Conservation (phyloP, 2,888 invertebrate genomes). For the Tetragnatha montana region DNA sequence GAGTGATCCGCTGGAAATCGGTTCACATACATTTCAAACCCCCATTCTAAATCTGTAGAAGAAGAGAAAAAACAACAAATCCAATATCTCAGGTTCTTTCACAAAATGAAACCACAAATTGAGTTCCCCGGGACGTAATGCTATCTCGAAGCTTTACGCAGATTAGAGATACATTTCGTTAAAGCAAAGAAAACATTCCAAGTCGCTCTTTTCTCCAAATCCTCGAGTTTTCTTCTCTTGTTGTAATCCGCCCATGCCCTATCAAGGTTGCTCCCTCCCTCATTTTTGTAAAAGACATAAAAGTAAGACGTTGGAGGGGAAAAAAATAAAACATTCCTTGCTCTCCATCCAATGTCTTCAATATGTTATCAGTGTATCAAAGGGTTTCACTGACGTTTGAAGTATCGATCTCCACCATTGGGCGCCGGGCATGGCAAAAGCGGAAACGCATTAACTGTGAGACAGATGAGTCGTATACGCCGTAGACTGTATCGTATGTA, state of each 20-base stretch:
- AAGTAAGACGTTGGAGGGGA: conserved; percentile 9
- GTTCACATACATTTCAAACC: too few relatives aligned
- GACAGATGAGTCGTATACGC: background rate
- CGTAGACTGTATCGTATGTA: background rate
- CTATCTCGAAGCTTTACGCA: background rate
- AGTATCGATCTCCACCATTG: conserved; percentile 52
- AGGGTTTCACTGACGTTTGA: conserved; percentile 66
- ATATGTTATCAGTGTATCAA: conserved; percentile 66
- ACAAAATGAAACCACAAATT: background rate
- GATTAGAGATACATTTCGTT: background rate
- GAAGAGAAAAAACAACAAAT: too few relatives aligned
- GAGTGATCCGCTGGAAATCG: too few relatives aligned
- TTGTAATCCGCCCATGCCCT: background rate
- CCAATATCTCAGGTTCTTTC: too few relatives aligned
- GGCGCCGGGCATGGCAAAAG: conserved; percentile 40
- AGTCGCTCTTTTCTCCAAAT: background rate
- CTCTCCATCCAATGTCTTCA: conserved; percentile 46
- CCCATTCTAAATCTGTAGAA: too few relatives aligned
- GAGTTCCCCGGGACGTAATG: background rate
- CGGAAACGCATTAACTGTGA: conserved; percentile 9
- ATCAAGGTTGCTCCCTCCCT: conserved; percentile 16
- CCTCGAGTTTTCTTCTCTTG: background rate
- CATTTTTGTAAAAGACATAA: conserved; percentile 38
- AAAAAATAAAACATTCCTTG: conserved; percentile 24
- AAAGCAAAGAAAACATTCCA: background rate